A percentile compares a stretch with the other conserved stretches of the same genome.
Evolutionary conservation across 2,888 invertebrate species (phyloP).

Genomic region (Thereva unica): DNA sequence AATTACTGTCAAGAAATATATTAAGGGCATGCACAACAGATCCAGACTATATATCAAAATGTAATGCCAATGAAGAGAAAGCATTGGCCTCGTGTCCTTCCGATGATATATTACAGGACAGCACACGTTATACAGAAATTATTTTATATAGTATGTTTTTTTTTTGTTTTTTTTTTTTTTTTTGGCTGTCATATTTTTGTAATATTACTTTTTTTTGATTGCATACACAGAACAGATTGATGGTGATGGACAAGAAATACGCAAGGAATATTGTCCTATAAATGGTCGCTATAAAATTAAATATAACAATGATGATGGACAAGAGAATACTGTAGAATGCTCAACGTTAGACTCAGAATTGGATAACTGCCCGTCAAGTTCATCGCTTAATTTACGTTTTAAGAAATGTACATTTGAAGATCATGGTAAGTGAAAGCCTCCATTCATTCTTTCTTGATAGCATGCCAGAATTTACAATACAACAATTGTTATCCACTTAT

Average conservation of each 20-base stretch:
- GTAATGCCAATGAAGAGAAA: slow-evolving; percentile 64
- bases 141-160: slow-evolving; percentile 65
- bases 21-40: slow-evolving; percentile 65
- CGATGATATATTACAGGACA: slow-evolving; percentile 52
- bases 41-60: slow-evolving; percentile 61
- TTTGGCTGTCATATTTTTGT: slow-evolving; percentile 17
- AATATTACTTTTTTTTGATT: slow-evolving; percentile 10
- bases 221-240: slow-evolving; percentile 60
- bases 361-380: slow-evolving; percentile 66
- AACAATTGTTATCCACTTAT: neutral
- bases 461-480: no score
- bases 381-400: slow-evolving; percentile 63
- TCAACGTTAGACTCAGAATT: slow-evolving; percentile 62
- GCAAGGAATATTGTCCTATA: slow-evolving; percentile 67
- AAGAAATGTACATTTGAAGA: slow-evolving; percentile 63
- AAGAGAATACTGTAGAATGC: slow-evolving; percentile 61
- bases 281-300: slow-evolving; percentile 65
- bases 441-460: neutral
- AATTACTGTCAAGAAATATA: slow-evolving; percentile 64
- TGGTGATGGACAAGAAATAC: slow-evolving; percentile 59
- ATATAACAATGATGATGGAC: slow-evolving; percentile 61
- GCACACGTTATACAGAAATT: slow-evolving; percentile 54
- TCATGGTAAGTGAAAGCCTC: slow-evolving; percentile 60
- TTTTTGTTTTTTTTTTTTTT: slow-evolving; percentile 24
- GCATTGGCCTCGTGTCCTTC: slow-evolving; percentile 65